Base-by-base conservation (phyloP, 2,113 vertebrate genomes). In the Elgaria multicarinata region DNA sequence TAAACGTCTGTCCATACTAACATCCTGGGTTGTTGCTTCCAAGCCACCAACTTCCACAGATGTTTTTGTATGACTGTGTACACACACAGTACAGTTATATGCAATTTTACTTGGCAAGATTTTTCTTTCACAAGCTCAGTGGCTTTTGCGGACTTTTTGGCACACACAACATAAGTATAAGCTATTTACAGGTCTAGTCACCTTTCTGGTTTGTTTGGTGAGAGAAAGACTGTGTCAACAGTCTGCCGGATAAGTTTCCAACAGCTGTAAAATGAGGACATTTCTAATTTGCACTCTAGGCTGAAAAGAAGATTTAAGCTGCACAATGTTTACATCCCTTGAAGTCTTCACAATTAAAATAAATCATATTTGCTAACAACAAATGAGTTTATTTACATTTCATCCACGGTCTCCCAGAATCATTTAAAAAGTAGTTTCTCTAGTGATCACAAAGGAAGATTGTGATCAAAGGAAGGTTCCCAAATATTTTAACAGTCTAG, bases 201-300 rank as follows among this genome's bases (percentile, higher is more conserved):
- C 69, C 26, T 46, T 39, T 75, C 24, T 46, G 13, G 9, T 46
- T 64, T 64, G 18, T 24, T 83, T 89, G 28, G n/a, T 46, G 53
- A 33, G 69, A 46, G 20, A 53, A 81, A 58, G 26, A 74, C 26
- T 72, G 53, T 69, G 36, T 58, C 76, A 53, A 44, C 33, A 55
- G 71, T 53, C 55, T 44, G 66, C 26, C 39, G n/a, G 55, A 18
- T 33, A 42, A 36, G 42, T 83, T 75, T 64, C 55, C n/a, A 77
- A 42, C 82, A 89, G 44, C n/a, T 67, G 81, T 76, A 89, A 84
- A 89, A 83, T 20, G 66, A 83, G 71, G 42, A 36, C 8, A 50
- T 66, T 13, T 76, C 58, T 76, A 36, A 76, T 89, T 89, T 53
- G 58, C 58, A 53, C 22, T 50, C 1, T 53, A 69, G 62, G 22